Evolutionary conservation across 2,888 invertebrate species (phyloP).

Genomic region (Theristus sp.): DNA sequence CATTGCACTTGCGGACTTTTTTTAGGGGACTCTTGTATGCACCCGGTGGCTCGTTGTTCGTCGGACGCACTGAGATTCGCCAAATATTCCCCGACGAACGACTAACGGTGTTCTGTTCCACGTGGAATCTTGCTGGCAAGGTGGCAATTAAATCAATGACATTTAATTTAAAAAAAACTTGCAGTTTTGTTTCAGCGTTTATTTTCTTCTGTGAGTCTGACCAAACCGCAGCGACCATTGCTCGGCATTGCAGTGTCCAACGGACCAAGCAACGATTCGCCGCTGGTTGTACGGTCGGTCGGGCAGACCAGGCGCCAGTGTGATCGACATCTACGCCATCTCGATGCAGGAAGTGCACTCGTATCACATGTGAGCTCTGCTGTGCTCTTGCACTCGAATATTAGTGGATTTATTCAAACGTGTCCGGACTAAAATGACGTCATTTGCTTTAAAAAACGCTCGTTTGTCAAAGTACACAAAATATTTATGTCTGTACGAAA

Average conservation of each 20-base stretch:
- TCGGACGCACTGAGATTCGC: background rate
- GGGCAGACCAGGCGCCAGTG: too few relatives aligned
- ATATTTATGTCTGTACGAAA: too few relatives aligned
- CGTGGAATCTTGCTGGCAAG: slow-evolving; percentile 1
- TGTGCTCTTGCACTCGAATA: background rate
- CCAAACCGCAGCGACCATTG: background rate
- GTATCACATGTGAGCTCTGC: background rate
- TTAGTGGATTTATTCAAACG: background rate
- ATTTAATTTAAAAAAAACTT: background rate
- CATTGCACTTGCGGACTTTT: background rate
- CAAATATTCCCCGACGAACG: background rate
- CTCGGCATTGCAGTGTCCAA: background rate
- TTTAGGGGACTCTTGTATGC: background rate
- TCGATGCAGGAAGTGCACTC: background rate
- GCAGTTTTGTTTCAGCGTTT: too few relatives aligned
- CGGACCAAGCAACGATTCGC: background rate
- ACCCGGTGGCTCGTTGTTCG: background rate
- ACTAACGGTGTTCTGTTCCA: background rate
- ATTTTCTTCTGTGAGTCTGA: too few relatives aligned
- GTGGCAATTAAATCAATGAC: too few relatives aligned
- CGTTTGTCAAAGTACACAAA: too few relatives aligned
- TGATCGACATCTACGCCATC: slow-evolving; percentile 1
- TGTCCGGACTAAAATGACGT: too few relatives aligned
- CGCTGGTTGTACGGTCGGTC: background rate
- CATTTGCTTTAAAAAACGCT: too few relatives aligned